Conservation (phyloP, 2,888 invertebrate species). For the Morpho helenor region DNA sequence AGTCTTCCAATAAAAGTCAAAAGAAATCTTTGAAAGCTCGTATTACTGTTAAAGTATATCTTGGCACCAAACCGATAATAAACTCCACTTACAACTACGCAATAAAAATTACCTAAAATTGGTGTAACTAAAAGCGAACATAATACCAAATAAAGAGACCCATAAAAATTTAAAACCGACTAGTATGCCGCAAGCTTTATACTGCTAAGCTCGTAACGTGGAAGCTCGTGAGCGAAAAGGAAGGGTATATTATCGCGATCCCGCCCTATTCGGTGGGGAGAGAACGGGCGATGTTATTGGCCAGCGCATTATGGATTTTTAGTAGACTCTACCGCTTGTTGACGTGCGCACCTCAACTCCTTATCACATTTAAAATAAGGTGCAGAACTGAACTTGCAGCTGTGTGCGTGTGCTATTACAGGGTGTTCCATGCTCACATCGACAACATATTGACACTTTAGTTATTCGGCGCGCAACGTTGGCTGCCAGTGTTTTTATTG, state of each 20-base stretch:
- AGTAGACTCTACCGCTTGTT: conserved; percentile 36
- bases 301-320: conserved; percentile 70
- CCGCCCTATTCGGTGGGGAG: conserved; percentile 69
- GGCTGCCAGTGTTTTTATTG: conserved; percentile 26
- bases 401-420: conserved; percentile 8
- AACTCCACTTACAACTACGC: conserved; percentile 12
- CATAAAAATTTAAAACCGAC: conserved; percentile 18
- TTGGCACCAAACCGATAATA: conserved; percentile 9
- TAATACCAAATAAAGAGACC: conserved; percentile 6
- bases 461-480: conserved; percentile 45
- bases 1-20: too few relatives aligned
- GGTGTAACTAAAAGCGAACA: conserved; percentile 12
- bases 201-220: conserved; percentile 42
- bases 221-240: conserved; percentile 63
- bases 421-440: conserved; percentile 14
- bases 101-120: conserved; percentile 14
- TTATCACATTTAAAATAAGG: conserved; percentile 19
- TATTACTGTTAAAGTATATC: conserved; percentile 4
- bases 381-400: conserved; percentile 10
- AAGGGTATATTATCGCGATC: conserved; percentile 50
- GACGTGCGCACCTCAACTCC: conserved; percentile 17
- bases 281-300: conserved; percentile 60
- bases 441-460: conserved; percentile 50
- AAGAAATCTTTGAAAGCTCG: background rate
- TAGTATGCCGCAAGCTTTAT: conserved; percentile 25